Evolutionary conservation across 2,797 vertebrate species (phyloP).

Genomic region (Hirundo rustica): DNA sequence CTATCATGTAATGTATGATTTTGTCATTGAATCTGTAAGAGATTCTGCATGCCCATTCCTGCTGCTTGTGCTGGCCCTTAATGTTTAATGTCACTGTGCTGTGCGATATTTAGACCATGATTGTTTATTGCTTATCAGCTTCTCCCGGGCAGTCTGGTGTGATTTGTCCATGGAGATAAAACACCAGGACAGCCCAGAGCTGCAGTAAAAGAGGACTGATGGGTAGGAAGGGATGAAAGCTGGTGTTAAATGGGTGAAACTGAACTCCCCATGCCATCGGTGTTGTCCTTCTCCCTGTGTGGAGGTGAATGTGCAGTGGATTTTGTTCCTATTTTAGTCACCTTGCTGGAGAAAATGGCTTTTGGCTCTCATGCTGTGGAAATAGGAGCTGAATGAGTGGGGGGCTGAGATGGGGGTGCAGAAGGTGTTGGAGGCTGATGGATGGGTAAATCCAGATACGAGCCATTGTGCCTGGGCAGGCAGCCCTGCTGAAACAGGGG

Average conservation of each 20-base stretch:
- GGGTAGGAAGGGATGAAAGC: not conserved
- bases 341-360: not conserved
- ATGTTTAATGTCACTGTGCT: not conserved
- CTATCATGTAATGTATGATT: not conserved
- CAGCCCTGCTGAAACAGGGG: not conserved
- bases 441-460: not conserved
- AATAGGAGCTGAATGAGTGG: not conserved
- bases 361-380: not conserved
- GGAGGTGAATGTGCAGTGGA: not conserved
- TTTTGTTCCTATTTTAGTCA: not conserved
- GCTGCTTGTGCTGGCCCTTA: not conserved
- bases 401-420: not conserved
- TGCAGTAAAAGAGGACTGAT: not conserved
- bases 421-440: not conserved
- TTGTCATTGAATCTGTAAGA: not conserved
- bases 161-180: constrained; percentile 15
- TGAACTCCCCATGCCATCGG: not conserved
- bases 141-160: not conserved
- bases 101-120: not conserved
- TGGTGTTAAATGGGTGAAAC: not conserved
- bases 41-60: not conserved
- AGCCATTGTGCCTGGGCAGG: not conserved
- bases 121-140: constrained; percentile 16
- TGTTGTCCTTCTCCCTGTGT: constrained; percentile 1
- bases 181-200: not conserved